Evolutionary conservation across 2,797 vertebrate species (phyloP), one percentile per base, ranked within the genome.

Genomic region (Argyrosomus regius): DNA sequence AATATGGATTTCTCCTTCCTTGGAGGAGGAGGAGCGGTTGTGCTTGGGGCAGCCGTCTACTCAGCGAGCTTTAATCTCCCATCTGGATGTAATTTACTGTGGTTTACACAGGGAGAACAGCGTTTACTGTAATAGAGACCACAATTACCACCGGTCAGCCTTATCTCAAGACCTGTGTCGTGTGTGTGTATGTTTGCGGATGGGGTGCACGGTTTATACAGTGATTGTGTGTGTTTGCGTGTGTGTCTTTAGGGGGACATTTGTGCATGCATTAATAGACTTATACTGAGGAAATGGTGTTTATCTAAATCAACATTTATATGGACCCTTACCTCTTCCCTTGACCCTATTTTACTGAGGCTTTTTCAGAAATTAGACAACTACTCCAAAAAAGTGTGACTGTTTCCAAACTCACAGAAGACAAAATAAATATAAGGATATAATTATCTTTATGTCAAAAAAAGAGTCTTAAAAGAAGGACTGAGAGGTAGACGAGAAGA

Each of bases 91-190:
- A 94, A 96, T 96, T 96, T 95, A 91, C 91, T 94, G 88, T 94
- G 89, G 92, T 96, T 96, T 96, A 96, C 94, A 95, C 87, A 92
- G 92, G 89, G 93, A 94, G 91, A 90, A 87, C 92, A 95, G 77
- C 92, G 74, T 96, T 96, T 96, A 96, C 95, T 94, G 94, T 96
- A 96, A 96, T 96, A 93, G 93, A 94, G 92, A 94, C 90, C 91
- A 93, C 94, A 96, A 96, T 96, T 96, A 96, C 92, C 87, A 90
- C 88, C 87, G 90, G 88, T 92, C 92, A 92, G 83, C 79, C 91
- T 93, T 95, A 95, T 95, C 95, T 90, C 86, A 91, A 90, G 88
- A 91, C 89, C 89, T 92, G 90, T 90, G 89, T 88, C 54, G 80
- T 91, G 88, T 92, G 81, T 71, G 71, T 71, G 46, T 77, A 18